Evolutionary conservation across 2,888 invertebrate species (phyloP).

Genomic region (Tanytarsus gracilentus): DNA sequence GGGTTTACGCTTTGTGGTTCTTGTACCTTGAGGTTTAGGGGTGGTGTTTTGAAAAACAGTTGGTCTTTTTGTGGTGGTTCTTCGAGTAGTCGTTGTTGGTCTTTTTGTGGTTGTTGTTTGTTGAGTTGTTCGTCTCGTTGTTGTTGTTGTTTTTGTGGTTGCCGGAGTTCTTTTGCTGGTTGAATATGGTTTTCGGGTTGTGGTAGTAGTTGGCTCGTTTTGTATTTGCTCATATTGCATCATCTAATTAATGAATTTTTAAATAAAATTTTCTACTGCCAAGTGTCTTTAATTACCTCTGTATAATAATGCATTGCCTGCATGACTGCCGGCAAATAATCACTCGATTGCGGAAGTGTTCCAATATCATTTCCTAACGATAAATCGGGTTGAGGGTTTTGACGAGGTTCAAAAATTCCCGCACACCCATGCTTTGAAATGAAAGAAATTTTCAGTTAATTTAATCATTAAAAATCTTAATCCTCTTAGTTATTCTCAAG

Average conservation of each 20-base stretch:
- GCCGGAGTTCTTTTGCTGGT: constrained; percentile 28
- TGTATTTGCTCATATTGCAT: constrained; percentile 40
- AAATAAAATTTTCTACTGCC: not conserved
- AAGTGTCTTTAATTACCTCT: constrained; percentile 30
- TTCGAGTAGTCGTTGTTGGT: constrained; percentile 8
- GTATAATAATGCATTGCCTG: constrained; percentile 43
- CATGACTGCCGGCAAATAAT: constrained; percentile 42
- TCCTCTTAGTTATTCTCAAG: no score
- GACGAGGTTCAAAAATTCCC: constrained; percentile 1
- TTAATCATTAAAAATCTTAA: no score
- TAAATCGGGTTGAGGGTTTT: constrained; percentile 10
- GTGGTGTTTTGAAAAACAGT: not conserved
- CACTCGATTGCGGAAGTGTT: constrained; percentile 35
- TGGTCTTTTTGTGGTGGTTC: not conserved
- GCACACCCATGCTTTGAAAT: no score
- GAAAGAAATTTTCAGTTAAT: no score
- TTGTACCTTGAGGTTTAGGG: not conserved
- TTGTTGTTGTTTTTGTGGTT: constrained; percentile 22
- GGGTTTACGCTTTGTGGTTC: not conserved
- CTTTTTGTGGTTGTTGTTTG: constrained; percentile 23
- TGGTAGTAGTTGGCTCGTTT: constrained; percentile 10
- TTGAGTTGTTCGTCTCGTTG: constrained; percentile 21
- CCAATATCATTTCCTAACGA: constrained; percentile 2
- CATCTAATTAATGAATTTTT: constrained; percentile 32
- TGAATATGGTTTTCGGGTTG: constrained; percentile 7